phyloP scores from a whole-genome alignment of 2,888 invertebrate genomes.

The Callyntrura guangdongensis region DNA sequence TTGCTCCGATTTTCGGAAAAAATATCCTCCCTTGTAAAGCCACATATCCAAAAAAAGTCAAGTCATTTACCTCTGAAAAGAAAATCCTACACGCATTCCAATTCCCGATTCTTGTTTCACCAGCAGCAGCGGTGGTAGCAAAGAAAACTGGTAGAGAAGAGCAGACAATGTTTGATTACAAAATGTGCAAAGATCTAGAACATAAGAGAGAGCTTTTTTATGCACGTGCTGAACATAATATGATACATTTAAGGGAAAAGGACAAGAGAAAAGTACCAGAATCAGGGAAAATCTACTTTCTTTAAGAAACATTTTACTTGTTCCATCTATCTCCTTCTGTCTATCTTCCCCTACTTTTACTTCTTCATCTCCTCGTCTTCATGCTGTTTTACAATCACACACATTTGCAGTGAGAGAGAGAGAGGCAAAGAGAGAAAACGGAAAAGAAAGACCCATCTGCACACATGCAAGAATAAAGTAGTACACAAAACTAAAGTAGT shows the following conservation, averaged over 20 bases:
- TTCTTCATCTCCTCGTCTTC: background rate
- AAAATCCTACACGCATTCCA: background rate
- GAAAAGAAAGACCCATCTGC: background rate
- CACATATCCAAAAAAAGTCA: slow-evolving; percentile 20
- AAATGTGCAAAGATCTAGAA: slow-evolving; percentile 63
- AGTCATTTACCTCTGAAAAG: slow-evolving; percentile 8
- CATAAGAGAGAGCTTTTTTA: background rate
- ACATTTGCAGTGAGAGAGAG: background rate
- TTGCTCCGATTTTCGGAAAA: slow-evolving; percentile 5
- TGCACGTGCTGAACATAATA: slow-evolving; percentile 51
- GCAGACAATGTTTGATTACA: slow-evolving; percentile 35
- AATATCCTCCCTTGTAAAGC: background rate
- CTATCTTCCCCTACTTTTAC: slow-evolving; percentile 20
- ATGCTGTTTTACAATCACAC: background rate
- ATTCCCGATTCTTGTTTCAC: slow-evolving; percentile 53
- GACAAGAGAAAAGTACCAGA: slow-evolving; percentile 40
- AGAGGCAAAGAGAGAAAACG: background rate
- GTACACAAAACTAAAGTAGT: slow-evolving; percentile 33
- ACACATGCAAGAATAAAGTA: slow-evolving; percentile 47
- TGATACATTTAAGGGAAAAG: slow-evolving; percentile 54
- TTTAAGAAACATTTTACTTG: slow-evolving; percentile 50
- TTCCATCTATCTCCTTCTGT: slow-evolving; percentile 32
- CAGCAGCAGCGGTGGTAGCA: background rate
- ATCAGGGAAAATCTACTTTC: slow-evolving; percentile 59
- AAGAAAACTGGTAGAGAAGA: background rate